These are phyloP conservation scores for Tachuris rubrigastra DNA, from an alignment of 2,113 vertebrate genomes.

Conservation along the genomic window DNA sequence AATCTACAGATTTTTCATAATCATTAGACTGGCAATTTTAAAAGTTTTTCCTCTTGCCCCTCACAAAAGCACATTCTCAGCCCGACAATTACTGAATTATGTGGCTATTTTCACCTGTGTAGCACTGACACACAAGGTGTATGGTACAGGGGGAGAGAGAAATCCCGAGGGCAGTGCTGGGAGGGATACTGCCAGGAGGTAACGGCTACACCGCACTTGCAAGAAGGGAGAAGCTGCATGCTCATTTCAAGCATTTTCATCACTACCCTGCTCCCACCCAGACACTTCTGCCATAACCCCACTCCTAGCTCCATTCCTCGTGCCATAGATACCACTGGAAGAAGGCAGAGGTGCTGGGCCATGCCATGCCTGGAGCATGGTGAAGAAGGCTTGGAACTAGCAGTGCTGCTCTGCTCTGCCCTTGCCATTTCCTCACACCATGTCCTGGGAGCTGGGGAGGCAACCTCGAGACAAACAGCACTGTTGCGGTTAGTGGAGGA, in stretches of 20 bases:
- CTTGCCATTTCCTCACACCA: not conserved
- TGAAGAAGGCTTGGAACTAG: not conserved
- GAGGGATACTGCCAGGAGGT: not conserved
- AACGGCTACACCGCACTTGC: not conserved
- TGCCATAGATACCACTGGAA: not conserved
- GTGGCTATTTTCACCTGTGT: not conserved
- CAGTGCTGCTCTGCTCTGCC: not conserved
- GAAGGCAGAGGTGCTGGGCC: not conserved
- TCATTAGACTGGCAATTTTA: not conserved
- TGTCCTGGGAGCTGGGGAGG: accelerated
- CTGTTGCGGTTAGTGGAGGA: not conserved
- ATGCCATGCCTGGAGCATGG: accelerated
- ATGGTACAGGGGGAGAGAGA: not conserved
- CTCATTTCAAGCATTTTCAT: not conserved
- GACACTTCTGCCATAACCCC: not conserved
- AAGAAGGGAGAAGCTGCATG: not conserved
- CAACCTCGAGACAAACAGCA: not conserved
- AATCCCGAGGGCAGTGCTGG: not conserved
- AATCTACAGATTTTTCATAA: not conserved
- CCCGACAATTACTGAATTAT: not conserved
- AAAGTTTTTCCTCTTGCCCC: not conserved
- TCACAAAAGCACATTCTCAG: not conserved
- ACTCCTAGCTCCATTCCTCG: not conserved
- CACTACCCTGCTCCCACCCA: not conserved
- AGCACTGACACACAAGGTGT: not conserved